These are phyloP conservation scores for Zaprionus davidi DNA, from an alignment of 1,140 invertebrate species.

Conservation along the genomic window DNA sequence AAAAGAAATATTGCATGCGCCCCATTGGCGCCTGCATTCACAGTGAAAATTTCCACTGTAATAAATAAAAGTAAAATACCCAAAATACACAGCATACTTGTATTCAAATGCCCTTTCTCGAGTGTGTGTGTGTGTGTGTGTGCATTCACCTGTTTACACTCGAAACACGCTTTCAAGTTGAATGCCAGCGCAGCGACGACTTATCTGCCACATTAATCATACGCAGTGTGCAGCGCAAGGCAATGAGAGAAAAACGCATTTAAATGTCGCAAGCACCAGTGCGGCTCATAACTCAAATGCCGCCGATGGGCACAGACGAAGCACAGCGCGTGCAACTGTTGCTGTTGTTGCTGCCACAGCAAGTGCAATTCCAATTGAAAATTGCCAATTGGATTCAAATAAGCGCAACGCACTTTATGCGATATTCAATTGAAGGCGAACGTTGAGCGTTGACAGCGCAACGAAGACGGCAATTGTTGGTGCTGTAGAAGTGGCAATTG, in stretches of 20 bases:
- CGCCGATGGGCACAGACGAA: constrained; percentile 40
- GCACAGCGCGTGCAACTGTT: background rate
- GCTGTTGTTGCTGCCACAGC: background rate
- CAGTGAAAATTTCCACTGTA: background rate
- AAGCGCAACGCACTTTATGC: constrained; percentile 47
- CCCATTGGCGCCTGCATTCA: background rate
- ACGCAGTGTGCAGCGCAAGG: constrained; percentile 57
- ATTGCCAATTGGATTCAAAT: constrained; percentile 37
- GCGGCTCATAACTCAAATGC: constrained; percentile 66
- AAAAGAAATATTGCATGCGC: background rate
- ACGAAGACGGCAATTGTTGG: constrained; percentile 42
- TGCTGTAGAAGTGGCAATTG: constrained; percentile 62
- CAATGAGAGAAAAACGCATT: constrained; percentile 45
- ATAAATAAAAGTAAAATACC: constrained; percentile 1
- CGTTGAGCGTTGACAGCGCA: constrained; percentile 8
- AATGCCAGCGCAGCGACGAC: constrained; percentile 46
- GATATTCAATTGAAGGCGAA: constrained; percentile 24
- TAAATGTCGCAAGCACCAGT: constrained; percentile 58
- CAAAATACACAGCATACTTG: background rate
- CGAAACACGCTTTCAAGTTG: constrained; percentile 66
- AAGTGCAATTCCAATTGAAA: background rate
- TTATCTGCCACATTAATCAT: constrained; percentile 68
- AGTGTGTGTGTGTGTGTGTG: background rate
- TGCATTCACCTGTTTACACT: constrained; percentile 1
- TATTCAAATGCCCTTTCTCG: background rate